Percentiles rank a stretch among this genome's conserved stretches.
These are phyloP conservation scores for Hylaeus volcanicus DNA, from an alignment of 1,140 invertebrate genomes.

Conservation along the genomic window DNA sequence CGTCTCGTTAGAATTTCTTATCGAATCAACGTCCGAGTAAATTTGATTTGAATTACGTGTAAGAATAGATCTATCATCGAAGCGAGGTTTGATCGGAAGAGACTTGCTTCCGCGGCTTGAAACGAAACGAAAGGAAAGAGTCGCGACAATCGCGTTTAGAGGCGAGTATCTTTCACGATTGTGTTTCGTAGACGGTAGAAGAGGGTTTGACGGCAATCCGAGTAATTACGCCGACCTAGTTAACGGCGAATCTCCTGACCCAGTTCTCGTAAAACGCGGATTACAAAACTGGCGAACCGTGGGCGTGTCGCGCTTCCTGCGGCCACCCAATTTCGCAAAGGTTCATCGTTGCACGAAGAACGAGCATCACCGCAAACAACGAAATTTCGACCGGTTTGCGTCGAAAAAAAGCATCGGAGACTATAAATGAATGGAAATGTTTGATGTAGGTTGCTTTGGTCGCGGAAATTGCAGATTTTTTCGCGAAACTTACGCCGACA, in stretches of 20 bases:
- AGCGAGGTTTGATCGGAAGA: no score
- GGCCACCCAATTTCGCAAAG: constrained; percentile 3
- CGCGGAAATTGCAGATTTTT: neutral
- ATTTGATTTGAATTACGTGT: no score
- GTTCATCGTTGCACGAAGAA: neutral
- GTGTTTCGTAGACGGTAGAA: constrained; percentile 28
- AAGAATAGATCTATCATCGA: no score
- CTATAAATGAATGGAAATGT: neutral
- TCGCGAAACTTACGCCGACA: no score
- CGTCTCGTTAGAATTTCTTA: no score
- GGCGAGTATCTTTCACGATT: constrained; percentile 8
- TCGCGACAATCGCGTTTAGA: neutral
- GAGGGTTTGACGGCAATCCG: constrained; percentile 46
- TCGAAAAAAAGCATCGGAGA: neutral
- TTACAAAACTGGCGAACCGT: constrained; percentile 41
- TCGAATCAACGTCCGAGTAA: no score
- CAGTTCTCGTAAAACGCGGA: constrained; percentile 33
- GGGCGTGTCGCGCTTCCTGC: neutral
- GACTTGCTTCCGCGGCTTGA: neutral
- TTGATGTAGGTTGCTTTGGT: neutral
- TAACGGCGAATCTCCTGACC: constrained; percentile 41
- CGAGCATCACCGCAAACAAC: neutral
- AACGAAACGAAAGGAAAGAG: neutral
- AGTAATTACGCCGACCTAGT: constrained; percentile 51
- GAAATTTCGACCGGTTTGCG: no score